Conservation (phyloP, 2,113 vertebrate genomes). For the Ceuthmochares aereus region DNA sequence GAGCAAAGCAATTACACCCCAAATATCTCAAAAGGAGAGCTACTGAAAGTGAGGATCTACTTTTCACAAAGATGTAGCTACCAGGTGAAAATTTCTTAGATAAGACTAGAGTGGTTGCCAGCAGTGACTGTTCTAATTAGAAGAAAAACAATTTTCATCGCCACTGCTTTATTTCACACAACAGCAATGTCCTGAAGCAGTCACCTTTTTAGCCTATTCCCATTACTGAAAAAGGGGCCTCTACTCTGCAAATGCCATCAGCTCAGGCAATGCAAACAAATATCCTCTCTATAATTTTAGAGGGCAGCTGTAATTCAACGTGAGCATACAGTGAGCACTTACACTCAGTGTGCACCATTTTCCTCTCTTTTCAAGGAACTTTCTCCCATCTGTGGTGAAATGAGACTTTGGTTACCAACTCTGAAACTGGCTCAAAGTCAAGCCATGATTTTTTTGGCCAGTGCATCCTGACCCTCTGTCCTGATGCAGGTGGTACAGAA, state of each 20-base stretch:
- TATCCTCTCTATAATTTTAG: not conserved
- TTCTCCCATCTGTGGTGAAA: not conserved
- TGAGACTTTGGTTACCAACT: not conserved
- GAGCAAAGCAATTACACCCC: not conserved
- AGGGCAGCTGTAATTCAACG: not conserved
- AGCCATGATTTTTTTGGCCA: not conserved
- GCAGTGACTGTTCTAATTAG: conserved; percentile 46
- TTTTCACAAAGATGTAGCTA: conserved; percentile 11
- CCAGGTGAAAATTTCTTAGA: conserved; percentile 12
- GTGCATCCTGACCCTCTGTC: not conserved
- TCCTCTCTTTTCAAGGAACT: not conserved
- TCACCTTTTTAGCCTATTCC: not conserved
- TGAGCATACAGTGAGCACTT: rapidly evolving
- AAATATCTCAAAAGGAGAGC: not conserved
- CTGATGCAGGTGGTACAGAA: not conserved
- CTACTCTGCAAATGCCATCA: not conserved
- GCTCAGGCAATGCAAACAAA: not conserved
- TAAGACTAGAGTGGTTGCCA: conserved; percentile 35
- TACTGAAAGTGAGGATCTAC: not conserved
- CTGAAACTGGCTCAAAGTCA: not conserved
- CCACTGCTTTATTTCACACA: not conserved
- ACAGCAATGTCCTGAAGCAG: not conserved
- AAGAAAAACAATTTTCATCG: conserved; percentile 36
- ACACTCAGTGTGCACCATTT: rapidly evolving
- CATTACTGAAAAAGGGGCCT: not conserved